Evolutionary conservation across 1,140 invertebrate species (phyloP), one percentile per base, ranked within the genome.

Genomic region (Trichonephila clavipes): DNA sequence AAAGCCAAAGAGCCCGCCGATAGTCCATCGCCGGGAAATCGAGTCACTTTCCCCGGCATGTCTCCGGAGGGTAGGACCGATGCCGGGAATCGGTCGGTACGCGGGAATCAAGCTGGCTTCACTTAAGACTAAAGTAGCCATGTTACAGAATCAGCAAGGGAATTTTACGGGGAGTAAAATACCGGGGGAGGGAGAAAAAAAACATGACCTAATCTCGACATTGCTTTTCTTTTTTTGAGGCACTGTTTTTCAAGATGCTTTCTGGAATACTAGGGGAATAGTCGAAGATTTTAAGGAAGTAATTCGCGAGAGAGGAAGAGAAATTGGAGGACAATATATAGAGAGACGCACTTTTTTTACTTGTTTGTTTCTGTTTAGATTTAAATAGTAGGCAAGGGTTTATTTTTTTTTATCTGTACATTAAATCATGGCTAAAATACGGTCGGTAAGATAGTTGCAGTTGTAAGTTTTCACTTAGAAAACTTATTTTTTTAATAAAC

Each of bases 51-150:
- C 92, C 28, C 66, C 69, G 92, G 62, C 44, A 59, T n/a, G n/a
- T 82, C 85, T 93, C 92, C 66, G 92, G 86, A 93, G 92, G 61
- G 51, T 58, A 62, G 87, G 81, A 1, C 91, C 83, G 91, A n/a
- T 18, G 62, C 51, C 24, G 92, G 12, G 19, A 21, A 19, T 28
- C 64, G 64, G 18, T 24, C 86, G 69, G 10, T 34, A 24, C 85
- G 51, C 83, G 82, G 90, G 59, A 91, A 62, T 82, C 72, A 14
- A 66, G 58, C n/a, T 51, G 34, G 81, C 82, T 64, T 88, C 92
- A 93, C 92, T 93, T 93, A 93, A 93, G 92, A 82, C 69, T 81
- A 88, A 93, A 93, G 86, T 93, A 93, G 92, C 66, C 92, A 93
- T 93, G 92, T 87, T 93, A 93, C 64, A 64, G 44, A 59, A 93